These are phyloP conservation scores for Aleiodes leptofemur DNA, from an alignment of 2,888 invertebrate genomes.

Conservation along the genomic window DNA sequence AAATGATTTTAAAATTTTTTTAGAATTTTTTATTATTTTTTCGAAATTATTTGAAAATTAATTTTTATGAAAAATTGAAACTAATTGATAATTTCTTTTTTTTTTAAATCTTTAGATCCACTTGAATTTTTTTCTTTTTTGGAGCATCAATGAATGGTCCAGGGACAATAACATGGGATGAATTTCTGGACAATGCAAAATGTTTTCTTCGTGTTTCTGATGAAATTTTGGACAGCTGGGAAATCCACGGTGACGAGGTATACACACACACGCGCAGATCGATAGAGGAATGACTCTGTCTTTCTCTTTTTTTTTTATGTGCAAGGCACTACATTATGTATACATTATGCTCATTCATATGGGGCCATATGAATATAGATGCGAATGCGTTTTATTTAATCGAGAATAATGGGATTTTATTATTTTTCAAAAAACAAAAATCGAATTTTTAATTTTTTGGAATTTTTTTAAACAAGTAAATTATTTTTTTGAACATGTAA, in stretches of 20 bases:
- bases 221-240: conserved; percentile 72
- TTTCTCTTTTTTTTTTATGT: not conserved
- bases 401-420: conserved; percentile 8
- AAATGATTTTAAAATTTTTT: too few species aligned
- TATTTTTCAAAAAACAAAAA: not conserved
- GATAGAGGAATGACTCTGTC: conserved; percentile 52
- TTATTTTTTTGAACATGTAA: too few species aligned
- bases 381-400: not conserved
- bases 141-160: conserved; percentile 66
- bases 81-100: conserved; percentile 3
- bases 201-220: conserved; percentile 69
- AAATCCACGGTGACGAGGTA: conserved; percentile 71
- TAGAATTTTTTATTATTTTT: too few species aligned
- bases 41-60: too few species aligned
- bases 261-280: conserved; percentile 48
- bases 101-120: not conserved
- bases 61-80: too few species aligned
- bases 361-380: not conserved
- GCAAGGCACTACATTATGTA: conserved; percentile 37
- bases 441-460: not conserved
- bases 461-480: not conserved
- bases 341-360: conserved; percentile 10
- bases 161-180: conserved; percentile 74
- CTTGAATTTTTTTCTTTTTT: conserved; percentile 11
- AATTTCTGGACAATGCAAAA: conserved; percentile 72